Conservation (phyloP, 2,888 invertebrate genomes). For the Gymnoscelis rufifasciata region DNA sequence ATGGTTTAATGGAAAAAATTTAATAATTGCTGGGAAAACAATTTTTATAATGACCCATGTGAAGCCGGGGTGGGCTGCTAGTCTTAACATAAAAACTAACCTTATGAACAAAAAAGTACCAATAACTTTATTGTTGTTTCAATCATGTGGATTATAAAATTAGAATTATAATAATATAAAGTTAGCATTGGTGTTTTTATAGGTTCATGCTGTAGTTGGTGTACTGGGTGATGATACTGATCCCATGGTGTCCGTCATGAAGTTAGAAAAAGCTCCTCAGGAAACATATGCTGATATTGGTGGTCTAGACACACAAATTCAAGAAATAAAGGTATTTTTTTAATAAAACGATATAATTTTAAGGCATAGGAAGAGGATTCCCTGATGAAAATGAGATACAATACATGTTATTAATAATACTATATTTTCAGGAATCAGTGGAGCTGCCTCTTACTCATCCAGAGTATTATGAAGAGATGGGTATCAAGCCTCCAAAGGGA, state of each 20-base stretch:
- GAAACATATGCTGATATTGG: slow-evolving; percentile 99
- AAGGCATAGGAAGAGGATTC: no score
- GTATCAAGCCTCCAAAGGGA: slow-evolving; percentile 99
- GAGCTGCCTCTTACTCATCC: slow-evolving; percentile 99
- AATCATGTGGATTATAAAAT: no score
- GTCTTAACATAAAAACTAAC: no score
- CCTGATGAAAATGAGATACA: no score
- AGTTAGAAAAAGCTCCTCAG: slow-evolving; percentile 99
- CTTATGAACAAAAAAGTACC: no score
- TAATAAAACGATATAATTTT: no score
- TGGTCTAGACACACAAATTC: slow-evolving; percentile 97
- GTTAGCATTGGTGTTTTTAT: slow-evolving; percentile 5
- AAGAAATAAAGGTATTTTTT: slow-evolving; percentile 66
- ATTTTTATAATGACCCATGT: no score
- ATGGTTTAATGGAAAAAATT: no score
- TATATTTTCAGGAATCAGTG: slow-evolving; percentile 87
- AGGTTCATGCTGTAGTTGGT: slow-evolving; percentile 99
- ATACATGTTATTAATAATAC: no score
- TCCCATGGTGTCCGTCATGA: slow-evolving; percentile 99
- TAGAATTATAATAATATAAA: background rate
- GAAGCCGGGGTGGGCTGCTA: no score
- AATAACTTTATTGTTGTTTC: no score
- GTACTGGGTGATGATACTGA: slow-evolving; percentile 99
- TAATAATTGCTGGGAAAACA: no score
- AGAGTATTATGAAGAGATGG: slow-evolving; percentile 99